Evolutionary conservation across 2,888 invertebrate genomes (phyloP).

Genomic region (Calameuta filiformis): DNA sequence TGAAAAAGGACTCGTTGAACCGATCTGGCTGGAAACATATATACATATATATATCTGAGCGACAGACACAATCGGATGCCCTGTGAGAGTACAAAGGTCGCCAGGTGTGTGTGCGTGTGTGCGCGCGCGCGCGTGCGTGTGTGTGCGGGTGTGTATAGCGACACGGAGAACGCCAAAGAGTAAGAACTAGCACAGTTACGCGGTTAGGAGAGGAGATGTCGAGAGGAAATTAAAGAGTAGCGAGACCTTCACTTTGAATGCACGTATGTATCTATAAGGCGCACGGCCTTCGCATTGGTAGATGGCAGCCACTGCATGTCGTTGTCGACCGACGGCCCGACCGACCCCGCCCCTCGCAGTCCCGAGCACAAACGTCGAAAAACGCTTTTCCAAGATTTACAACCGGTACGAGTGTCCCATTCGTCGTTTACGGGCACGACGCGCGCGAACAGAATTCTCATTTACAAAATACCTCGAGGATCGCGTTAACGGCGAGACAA

Average conservation of each 20-base stretch:
- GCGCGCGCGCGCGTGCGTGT: too few relatives aligned
- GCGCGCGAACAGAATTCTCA: not conserved
- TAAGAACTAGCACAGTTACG: not conserved
- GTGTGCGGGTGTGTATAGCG: too few relatives aligned
- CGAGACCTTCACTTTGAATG: conserved; percentile 33
- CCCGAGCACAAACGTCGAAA: not conserved
- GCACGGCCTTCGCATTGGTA: conserved; percentile 32
- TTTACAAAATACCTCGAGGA: too few relatives aligned
- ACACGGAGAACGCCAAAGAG: not conserved
- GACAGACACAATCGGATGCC: not conserved
- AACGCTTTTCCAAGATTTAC: not conserved
- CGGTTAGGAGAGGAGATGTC: conserved; percentile 22
- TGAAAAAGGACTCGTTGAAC: not conserved
- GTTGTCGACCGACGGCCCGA: not conserved
- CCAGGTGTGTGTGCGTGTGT: not conserved
- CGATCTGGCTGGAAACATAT: not conserved
- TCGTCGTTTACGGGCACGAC: not conserved
- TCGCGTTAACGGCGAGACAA: too few relatives aligned
- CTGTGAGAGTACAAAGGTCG: not conserved
- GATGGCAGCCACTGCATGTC: not conserved
- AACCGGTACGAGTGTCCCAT: not conserved
- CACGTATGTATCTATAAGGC: conserved; percentile 11
- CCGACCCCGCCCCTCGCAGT: not conserved
- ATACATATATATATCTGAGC: too few relatives aligned
- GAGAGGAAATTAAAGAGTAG: conserved; percentile 35